Evolutionary conservation across 2,888 invertebrate genomes (phyloP), one percentile per base, ranked within the genome.

Genomic region (Odontocolon sp.): DNA sequence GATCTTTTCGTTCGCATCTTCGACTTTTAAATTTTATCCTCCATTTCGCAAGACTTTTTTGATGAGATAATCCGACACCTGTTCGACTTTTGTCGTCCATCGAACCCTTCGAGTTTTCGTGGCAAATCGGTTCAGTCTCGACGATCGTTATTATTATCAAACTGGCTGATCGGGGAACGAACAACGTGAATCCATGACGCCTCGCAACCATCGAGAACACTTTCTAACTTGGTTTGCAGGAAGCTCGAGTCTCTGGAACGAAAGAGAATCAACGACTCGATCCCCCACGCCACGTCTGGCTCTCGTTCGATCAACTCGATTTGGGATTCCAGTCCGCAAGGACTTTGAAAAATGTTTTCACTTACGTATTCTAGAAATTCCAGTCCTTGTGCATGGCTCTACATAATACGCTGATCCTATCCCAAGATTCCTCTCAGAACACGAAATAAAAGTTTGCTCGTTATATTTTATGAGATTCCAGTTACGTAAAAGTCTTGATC

Each of bases 201-300:
- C 14, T 9, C 21, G 31, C 23, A 9, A 36, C 23, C 2, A 45
- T n/a, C 23, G 28, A 42, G 8, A 38, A 28, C 33, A 71, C 71
- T 76, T 71, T 76, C 66, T 66, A 76, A 76, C 56, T 50, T 67
- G 45, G 26, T 38, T 54, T 36, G 9, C 66, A 23, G 40, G 47
- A 38, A 61, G 40, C 26, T 52, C 14, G n/a, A 38, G 18, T n/a
- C 31, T 36, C 23, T 21, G 26, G 8, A 23, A 14, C 14, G 23
- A 61, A 42, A 42, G 23, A n/a, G 28, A 21, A 33, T 26, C 26
- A 33, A 61, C 33, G 52, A 61, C 52, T 74, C 16, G 33, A 56
- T 45, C 16, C 26, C 5, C 33, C 45, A 28, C 59, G 38, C 59
- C 36, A 21, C 40, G 4, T 9, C 14, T 11, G 8, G 26, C 16